phyloP scores from a whole-genome alignment of 2,797 vertebrate genomes.

The Halcyon chelicuti region DNA sequence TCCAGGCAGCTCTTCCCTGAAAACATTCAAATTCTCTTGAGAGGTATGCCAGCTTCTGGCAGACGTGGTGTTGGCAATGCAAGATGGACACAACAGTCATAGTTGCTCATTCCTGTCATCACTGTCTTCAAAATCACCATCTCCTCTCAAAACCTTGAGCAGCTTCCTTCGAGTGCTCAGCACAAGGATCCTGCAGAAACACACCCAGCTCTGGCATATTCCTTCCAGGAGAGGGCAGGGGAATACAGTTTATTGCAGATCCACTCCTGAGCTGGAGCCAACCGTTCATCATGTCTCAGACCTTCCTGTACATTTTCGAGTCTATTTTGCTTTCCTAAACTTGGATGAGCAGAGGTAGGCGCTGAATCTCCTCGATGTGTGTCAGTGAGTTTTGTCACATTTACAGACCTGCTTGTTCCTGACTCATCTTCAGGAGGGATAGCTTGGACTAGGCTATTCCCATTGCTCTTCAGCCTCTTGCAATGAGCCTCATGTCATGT shows the following conservation, averaged over 20 bases:
- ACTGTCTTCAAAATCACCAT: neutral
- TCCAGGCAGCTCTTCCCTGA: slow-evolving; percentile 32
- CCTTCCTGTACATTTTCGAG: neutral
- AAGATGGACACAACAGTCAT: neutral
- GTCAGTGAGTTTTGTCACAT: neutral
- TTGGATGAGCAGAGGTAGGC: neutral
- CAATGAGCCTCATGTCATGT: neutral
- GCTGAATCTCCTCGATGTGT: neutral
- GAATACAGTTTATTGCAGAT: slow-evolving; percentile 58
- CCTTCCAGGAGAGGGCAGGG: slow-evolving; percentile 74
- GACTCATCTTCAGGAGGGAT: neutral
- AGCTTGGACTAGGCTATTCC: neutral
- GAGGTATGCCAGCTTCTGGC: slow-evolving; percentile 1
- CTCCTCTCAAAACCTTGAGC: neutral
- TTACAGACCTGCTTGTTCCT: neutral
- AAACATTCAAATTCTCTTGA: neutral
- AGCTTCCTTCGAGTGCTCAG: neutral
- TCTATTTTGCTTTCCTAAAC: neutral
- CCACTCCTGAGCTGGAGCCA: neutral
- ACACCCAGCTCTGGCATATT: slow-evolving; percentile 36
- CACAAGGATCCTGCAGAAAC: neutral
- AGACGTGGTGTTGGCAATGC: neutral
- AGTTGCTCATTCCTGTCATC: neutral
- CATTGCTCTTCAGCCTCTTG: neutral
- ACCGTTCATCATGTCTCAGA: neutral